phyloP scores from a whole-genome alignment of 2,888 invertebrate genomes.

The Melipona bicolor region DNA sequence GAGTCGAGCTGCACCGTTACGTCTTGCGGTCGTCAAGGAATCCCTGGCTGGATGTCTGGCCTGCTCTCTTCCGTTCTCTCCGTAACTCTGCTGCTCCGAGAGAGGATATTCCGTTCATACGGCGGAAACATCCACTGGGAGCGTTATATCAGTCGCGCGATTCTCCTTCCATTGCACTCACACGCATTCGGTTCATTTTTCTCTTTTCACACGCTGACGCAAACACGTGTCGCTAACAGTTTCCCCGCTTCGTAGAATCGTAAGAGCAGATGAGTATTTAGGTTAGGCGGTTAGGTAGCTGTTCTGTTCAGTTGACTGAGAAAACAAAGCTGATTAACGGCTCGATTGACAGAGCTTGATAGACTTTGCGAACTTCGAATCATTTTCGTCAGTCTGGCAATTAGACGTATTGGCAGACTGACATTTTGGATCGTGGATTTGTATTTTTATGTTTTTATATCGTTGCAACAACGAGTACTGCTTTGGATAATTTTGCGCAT shows the following conservation, averaged over 20 bases:
- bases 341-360: too few relatives aligned
- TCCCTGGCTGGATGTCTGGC: conserved; percentile 34
- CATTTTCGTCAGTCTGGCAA: too few relatives aligned
- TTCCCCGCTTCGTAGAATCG: background rate
- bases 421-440: too few relatives aligned
- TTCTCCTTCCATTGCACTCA: background rate
- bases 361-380: too few relatives aligned
- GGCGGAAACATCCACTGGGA: background rate
- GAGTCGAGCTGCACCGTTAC: conserved; percentile 10
- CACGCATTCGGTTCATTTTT: background rate
- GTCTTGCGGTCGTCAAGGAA: conserved; percentile 62
- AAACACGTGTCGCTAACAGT: background rate
- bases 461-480: too few relatives aligned
- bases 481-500: too few relatives aligned
- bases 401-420: too few relatives aligned
- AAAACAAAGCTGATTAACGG: too few relatives aligned
- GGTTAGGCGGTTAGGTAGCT: too few relatives aligned
- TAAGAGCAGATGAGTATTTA: too few relatives aligned
- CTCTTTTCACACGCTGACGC: background rate
- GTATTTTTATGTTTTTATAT: too few relatives aligned
- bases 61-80: background rate
- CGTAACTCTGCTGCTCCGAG: background rate
- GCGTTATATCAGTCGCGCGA: background rate
- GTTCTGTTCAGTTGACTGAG: too few relatives aligned
- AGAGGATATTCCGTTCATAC: background rate